phyloP scores from a whole-genome alignment of 2,797 vertebrate genomes.

The Centroberyx gerrardi region DNA sequence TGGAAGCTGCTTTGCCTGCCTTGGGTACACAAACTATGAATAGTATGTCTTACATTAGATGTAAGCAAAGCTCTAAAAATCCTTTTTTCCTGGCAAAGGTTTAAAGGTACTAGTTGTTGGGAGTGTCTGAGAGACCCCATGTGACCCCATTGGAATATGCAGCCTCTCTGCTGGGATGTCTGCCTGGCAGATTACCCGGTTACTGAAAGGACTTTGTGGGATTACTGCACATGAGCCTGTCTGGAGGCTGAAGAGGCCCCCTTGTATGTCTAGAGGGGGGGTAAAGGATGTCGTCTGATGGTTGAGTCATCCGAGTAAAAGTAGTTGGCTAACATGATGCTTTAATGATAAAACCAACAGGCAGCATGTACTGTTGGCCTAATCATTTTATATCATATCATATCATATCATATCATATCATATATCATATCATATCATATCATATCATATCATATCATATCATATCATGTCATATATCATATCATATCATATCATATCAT shows the following conservation, averaged over 20 bases:
- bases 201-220: slow-evolving; percentile 75
- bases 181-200: slow-evolving; percentile 72
- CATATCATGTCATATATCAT: too few species aligned
- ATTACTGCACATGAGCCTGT: slow-evolving; percentile 79
- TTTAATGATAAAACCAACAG: background rate
- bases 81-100: background rate
- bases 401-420: too few species aligned
- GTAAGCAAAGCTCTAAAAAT: background rate
- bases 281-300: slow-evolving; percentile 31
- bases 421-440: too few species aligned
- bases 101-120: background rate
- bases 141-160: slow-evolving; percentile 22
- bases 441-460: too few species aligned
- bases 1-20: background rate
- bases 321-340: slow-evolving; percentile 4
- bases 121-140: background rate
- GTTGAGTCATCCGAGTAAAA: slow-evolving; percentile 25
- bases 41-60: background rate
- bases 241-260: slow-evolving; percentile 69
- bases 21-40: background rate
- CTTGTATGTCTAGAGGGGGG: slow-evolving; percentile 10
- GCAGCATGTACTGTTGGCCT: too few species aligned
- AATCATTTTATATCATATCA: too few species aligned
- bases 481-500: too few species aligned
- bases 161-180: slow-evolving; percentile 49